phyloP scores from a whole-genome alignment of 2,888 invertebrate species.

The Thumatha senex region DNA sequence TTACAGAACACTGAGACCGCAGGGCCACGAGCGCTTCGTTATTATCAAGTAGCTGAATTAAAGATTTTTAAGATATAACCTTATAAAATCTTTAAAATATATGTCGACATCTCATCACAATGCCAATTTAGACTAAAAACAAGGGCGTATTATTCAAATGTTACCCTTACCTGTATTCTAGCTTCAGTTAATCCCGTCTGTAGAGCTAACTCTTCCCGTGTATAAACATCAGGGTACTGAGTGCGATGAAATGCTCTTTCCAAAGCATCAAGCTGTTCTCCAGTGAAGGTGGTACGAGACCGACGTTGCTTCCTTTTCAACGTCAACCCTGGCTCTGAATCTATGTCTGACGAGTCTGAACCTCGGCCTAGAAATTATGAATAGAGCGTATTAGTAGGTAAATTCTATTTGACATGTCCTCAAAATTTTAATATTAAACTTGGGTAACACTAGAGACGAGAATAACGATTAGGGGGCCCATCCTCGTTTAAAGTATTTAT shows the following conservation, averaged over 20 bases:
- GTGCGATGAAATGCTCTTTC: slow-evolving; percentile 96
- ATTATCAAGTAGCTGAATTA: no score
- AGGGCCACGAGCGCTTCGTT: no score
- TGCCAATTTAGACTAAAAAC: no score
- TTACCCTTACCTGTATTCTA: slow-evolving; percentile 92
- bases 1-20: no score
- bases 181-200: slow-evolving; percentile 96
- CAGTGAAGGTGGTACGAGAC: slow-evolving; percentile 96
- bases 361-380: slow-evolving; percentile 60
- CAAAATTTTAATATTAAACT: not conserved
- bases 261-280: slow-evolving; percentile 95
- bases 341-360: slow-evolving; percentile 88
- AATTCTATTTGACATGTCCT: not conserved
- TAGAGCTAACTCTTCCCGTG: slow-evolving; percentile 95
- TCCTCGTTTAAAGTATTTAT: no score
- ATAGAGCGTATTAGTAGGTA: not conserved
- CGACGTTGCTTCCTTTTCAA: slow-evolving; percentile 95
- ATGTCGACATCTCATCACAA: no score
- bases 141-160: no score
- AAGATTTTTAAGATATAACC: no score
- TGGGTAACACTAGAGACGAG: no score
- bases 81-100: no score
- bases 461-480: no score
- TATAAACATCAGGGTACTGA: slow-evolving; percentile 98
- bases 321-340: slow-evolving; percentile 95